Evolutionary conservation across 2,797 vertebrate species (phyloP).

Genomic region (Sternarchorhynchus goeldii): DNA sequence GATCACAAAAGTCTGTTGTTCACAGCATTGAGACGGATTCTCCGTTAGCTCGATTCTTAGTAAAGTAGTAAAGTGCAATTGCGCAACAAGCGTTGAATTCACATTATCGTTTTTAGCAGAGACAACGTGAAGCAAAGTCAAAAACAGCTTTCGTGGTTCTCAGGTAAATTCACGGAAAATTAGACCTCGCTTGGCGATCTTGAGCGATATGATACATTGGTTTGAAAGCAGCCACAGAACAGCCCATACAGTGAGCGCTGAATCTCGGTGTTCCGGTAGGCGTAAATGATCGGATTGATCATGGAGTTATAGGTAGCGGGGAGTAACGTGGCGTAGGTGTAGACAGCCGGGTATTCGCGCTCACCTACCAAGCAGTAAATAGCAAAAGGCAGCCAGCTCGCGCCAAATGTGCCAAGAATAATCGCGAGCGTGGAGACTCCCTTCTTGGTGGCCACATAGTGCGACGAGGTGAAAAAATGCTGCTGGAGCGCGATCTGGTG

Average conservation of each 20-base stretch:
- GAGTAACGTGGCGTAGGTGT: constrained; percentile 93
- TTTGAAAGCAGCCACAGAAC: constrained; percentile 92
- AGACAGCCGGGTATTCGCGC: constrained; percentile 85
- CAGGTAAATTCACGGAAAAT: constrained; percentile 1
- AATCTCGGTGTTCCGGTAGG: constrained; percentile 95
- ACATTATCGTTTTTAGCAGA: constrained; percentile 70
- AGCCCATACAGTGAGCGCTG: constrained; percentile 93
- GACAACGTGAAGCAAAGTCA: constrained; percentile 66
- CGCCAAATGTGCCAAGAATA: constrained; percentile 93
- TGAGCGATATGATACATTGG: constrained; percentile 87
- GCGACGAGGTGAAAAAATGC: constrained; percentile 92
- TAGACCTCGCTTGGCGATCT: constrained; percentile 96
- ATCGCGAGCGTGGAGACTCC: constrained; percentile 95
- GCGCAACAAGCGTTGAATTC: constrained; percentile 58
- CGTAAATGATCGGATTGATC: constrained; percentile 99
- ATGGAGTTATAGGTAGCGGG: constrained; percentile 99
- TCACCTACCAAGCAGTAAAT: constrained; percentile 95
- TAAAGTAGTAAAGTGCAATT: constrained; percentile 97
- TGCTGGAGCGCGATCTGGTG: constrained; percentile 98
- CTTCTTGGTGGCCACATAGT: constrained; percentile 93
- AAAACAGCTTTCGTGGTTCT: not conserved
- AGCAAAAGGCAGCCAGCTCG: constrained; percentile 97
- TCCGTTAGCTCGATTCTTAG: constrained; percentile 70
- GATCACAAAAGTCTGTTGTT: constrained; percentile 75
- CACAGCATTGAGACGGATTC: constrained; percentile 67